Evolutionary conservation across 1,140 invertebrate species (phyloP), one percentile per base, ranked within the genome.

Genomic region (Drosophila saltans): DNA sequence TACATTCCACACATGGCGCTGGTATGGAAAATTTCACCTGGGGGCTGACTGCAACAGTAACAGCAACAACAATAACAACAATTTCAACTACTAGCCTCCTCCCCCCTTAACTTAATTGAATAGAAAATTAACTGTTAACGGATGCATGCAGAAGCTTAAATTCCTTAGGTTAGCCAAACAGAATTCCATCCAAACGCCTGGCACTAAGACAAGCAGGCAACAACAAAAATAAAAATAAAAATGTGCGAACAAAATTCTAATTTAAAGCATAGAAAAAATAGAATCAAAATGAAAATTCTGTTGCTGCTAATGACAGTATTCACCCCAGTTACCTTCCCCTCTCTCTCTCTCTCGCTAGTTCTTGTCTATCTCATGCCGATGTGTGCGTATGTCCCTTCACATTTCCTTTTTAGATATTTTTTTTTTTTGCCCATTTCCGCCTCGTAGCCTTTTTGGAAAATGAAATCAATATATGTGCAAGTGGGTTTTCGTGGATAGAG

Each of bases 401-500:
- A 52, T 52, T 52, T 52, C 45, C 45, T 52, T 52, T 52, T 52
- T 52, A 52, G 45, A 52, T 52, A 52, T 52, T 52, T 52, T 16
- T 16, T 16, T 16, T 16, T 16, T 52, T 48, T 52, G 45, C 45
- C 45, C 45, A 52, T 52, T 52, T 52, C 45, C 45, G 45, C 45
- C 45, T 52, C 45, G 45, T 52, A 52, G 45, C 45, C 66, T 76
- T 72, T 82, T 81, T 57, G 45, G 45, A 66, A 58, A 28, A 30
- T 88, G 76, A 80, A 88, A 86, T 86, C 83, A 83, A 86, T 86
- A 86, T 86, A 86, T 88, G 56, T 56, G 11, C 57, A 6, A n/a
- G 8, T 1, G 8, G 8, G 41, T 11, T 33, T 36, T 2, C 28
- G 28, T 36, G 33, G 33, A 4, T 36, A 36, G 21, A 9, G 39